phyloP scores from a whole-genome alignment of 2,113 vertebrate genomes.

The Phrynosoma platyrhinos region DNA sequence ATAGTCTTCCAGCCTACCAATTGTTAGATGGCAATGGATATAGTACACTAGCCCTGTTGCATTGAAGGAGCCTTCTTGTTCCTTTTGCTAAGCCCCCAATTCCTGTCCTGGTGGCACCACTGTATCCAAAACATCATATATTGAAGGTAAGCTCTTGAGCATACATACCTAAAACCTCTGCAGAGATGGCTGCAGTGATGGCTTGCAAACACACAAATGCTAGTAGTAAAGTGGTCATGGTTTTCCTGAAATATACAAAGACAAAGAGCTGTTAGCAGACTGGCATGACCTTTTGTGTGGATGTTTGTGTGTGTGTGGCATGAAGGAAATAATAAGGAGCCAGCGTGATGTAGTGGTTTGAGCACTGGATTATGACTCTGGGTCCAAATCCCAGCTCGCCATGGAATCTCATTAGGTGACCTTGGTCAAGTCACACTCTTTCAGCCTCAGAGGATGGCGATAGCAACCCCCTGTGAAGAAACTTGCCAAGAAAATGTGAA shows the following conservation, averaged over 20 bases:
- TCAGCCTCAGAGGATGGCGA: too few species aligned
- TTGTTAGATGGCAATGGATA: background rate
- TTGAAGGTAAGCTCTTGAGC: background rate
- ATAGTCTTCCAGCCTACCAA: background rate
- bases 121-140: background rate
- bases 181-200: constrained; percentile 77
- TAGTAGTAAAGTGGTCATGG: constrained; percentile 86
- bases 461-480: too few species aligned
- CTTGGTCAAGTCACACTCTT: too few species aligned
- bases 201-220: constrained; percentile 82
- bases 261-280: background rate
- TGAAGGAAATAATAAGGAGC: too few species aligned
- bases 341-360: too few species aligned
- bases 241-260: constrained; percentile 82
- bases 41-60: background rate
- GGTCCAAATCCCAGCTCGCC: too few species aligned
- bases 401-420: too few species aligned
- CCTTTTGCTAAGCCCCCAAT: background rate
- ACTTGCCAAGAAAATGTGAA: too few species aligned
- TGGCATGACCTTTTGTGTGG: accelerated
- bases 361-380: too few species aligned
- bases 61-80: background rate
- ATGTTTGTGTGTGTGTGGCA: too few species aligned
- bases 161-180: constrained; percentile 80
- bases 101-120: background rate